A percentile compares a stretch with the other conserved stretches of the same genome.
Evolutionary conservation across 2,113 vertebrate species (phyloP).

Genomic region (Corythaixoides concolor): DNA sequence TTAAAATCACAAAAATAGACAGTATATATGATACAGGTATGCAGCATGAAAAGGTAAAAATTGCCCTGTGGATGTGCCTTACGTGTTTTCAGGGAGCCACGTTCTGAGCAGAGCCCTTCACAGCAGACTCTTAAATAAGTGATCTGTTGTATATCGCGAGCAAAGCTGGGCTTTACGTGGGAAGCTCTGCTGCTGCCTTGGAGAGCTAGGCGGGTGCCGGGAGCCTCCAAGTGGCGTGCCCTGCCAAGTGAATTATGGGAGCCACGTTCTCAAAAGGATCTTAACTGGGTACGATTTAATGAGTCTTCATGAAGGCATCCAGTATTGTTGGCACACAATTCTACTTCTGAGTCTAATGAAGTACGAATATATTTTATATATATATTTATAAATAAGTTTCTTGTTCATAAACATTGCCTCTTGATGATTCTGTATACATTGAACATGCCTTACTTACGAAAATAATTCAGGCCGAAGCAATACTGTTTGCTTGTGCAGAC

Average conservation of each 20-base stretch:
- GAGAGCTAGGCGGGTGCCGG: neutral
- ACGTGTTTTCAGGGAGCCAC: neutral
- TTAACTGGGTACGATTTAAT: neutral
- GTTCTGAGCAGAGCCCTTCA: neutral
- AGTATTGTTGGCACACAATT: neutral
- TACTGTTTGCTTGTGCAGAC: neutral
- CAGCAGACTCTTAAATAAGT: neutral
- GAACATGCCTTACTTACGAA: neutral
- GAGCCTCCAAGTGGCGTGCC: neutral
- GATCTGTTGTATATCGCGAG: neutral
- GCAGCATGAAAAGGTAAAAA: neutral
- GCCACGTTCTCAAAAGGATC: neutral
- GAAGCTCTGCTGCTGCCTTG: neutral
- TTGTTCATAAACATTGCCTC: neutral
- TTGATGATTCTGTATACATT: accelerated
- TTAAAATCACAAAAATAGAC: neutral
- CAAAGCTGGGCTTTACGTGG: neutral
- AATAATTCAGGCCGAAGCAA: neutral
- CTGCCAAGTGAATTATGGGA: neutral
- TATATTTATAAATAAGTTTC: neutral
- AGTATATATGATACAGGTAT: neutral
- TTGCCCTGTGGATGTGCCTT: neutral
- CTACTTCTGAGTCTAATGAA: neutral
- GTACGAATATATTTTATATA: neutral
- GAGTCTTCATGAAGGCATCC: neutral